These are phyloP conservation scores for Pangasianodon hypophthalmus DNA, from an alignment of 2,113 vertebrate species.

Conservation along the genomic window DNA sequence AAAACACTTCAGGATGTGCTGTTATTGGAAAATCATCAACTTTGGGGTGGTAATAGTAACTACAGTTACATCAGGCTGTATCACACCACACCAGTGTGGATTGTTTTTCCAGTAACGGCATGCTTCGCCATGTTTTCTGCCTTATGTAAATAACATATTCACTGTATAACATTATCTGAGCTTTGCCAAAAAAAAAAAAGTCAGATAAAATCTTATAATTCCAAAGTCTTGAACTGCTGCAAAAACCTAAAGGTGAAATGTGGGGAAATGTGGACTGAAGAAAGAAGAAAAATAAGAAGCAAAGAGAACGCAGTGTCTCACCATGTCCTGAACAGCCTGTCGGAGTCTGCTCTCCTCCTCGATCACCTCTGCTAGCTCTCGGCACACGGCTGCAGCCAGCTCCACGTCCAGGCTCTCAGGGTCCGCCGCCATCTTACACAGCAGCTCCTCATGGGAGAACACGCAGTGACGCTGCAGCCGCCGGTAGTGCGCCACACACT, in stretches of 20 bases:
- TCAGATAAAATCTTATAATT: background rate
- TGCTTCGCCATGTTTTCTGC: background rate
- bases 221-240: background rate
- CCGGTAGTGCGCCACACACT: slow-evolving; percentile 94
- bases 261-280: background rate
- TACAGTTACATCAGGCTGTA: background rate
- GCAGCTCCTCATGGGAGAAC: slow-evolving; percentile 95
- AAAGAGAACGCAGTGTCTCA: slow-evolving; percentile 58
- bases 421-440: slow-evolving; percentile 98
- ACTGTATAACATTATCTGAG: background rate
- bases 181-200: background rate
- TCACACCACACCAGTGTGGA: background rate
- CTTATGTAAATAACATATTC: background rate
- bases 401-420: slow-evolving; percentile 94
- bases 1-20: background rate
- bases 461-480: slow-evolving; percentile 92
- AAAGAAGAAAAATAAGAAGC: background rate
- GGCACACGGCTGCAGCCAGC: slow-evolving; percentile 90
- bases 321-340: slow-evolving; percentile 84
- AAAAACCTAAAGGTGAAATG: background rate
- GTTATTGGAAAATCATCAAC: background rate
- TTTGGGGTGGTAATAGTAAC: background rate
- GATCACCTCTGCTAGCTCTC: slow-evolving; percentile 89
- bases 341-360: slow-evolving; percentile 89
- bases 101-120: background rate